Conservation (phyloP, 2,797 vertebrate genomes). For the Phrynocephalus vlangalii region DNA sequence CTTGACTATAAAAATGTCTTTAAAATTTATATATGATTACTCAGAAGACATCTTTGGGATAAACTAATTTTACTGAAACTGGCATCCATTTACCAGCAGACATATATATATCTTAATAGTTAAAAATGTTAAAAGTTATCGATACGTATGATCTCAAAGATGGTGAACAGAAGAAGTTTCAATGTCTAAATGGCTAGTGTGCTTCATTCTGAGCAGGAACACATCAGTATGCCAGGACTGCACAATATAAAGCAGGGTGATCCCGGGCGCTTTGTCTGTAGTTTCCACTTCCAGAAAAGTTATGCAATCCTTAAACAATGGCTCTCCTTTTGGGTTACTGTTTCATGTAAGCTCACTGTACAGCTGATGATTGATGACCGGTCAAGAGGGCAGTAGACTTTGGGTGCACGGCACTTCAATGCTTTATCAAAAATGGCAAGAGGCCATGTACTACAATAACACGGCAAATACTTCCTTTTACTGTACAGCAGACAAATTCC, state of each 20-base stretch:
- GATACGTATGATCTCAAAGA: conserved; percentile 7
- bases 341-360: conserved; percentile 71
- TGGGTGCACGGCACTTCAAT: conserved; percentile 77
- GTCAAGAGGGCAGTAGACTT: conserved; percentile 82
- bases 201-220: conserved; percentile 8
- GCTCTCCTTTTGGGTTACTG: conserved; percentile 63
- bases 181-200: neutral
- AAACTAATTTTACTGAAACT: neutral
- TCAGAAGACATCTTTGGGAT: neutral
- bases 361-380: conserved; percentile 75
- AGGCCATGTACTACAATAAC: conserved; percentile 76
- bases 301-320: conserved; percentile 72
- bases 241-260: conserved; percentile 55
- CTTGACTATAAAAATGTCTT: neutral
- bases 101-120: neutral
- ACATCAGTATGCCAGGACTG: conserved; percentile 34
- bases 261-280: conserved; percentile 66
- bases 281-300: conserved; percentile 71
- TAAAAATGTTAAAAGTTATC: conserved; percentile 21
- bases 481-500: conserved; percentile 73
- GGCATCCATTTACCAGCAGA: conserved; percentile 17
- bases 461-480: conserved; percentile 79
- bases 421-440: conserved; percentile 79
- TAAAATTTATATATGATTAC: neutral
- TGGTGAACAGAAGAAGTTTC: conserved; percentile 9